Evolutionary conservation across 2,888 invertebrate genomes (phyloP).

Genomic region (Anthrax anthrax): DNA sequence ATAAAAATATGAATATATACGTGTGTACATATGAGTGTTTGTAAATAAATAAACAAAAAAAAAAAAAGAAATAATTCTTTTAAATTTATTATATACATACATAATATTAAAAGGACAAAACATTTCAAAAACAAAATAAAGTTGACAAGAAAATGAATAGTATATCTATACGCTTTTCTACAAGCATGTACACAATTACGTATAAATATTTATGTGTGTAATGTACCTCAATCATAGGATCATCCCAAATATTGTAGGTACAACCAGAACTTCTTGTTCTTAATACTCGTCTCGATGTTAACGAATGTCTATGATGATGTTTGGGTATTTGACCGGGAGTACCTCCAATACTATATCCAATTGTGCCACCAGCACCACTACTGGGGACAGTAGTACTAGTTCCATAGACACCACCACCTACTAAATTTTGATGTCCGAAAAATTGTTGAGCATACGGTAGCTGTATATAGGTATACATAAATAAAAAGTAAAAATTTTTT

Average conservation of each 20-base stretch:
- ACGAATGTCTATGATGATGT: slow-evolving; percentile 26
- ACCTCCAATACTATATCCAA: slow-evolving; percentile 7
- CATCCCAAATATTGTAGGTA: slow-evolving; percentile 32
- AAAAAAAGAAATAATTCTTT: too few relatives aligned
- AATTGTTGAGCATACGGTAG: slow-evolving; percentile 6
- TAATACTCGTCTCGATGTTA: slow-evolving; percentile 29
- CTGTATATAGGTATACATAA: background rate
- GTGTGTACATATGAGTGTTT: too few relatives aligned
- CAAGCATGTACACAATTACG: too few relatives aligned
- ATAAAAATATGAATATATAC: too few relatives aligned
- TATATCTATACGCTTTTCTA: too few relatives aligned
- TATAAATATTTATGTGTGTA: too few relatives aligned
- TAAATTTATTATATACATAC: too few relatives aligned
- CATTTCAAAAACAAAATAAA: too few relatives aligned
- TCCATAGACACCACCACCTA: slow-evolving; percentile 4
- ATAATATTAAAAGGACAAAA: too few relatives aligned
- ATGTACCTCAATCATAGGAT: slow-evolving; percentile 32
- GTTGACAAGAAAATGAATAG: too few relatives aligned
- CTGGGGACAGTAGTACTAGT: slow-evolving; percentile 7
- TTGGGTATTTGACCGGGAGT: slow-evolving; percentile 17
- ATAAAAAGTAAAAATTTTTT: too few relatives aligned
- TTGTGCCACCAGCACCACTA: slow-evolving; percentile 8
- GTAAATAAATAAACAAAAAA: too few relatives aligned
- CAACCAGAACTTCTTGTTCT: slow-evolving; percentile 32
- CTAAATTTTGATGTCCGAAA: slow-evolving; percentile 4